Percentiles rank a stretch among this genome's conserved stretches.
phyloP scores from a whole-genome alignment of 92 coral and sea anemone genomes.

The Micromussa lordhowensis region DNA sequence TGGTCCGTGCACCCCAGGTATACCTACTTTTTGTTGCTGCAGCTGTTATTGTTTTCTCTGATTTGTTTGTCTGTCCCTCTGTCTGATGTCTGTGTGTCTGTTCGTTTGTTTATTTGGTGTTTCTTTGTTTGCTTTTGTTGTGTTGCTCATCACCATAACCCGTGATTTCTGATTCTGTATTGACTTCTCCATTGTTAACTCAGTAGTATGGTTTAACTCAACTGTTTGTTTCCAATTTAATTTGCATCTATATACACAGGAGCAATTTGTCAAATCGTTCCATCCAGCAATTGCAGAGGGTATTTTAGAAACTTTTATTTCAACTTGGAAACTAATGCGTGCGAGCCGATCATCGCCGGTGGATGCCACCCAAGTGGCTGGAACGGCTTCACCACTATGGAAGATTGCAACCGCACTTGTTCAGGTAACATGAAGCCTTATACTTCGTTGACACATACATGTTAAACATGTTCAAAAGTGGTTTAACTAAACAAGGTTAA shows the following conservation, averaged over 20 bases:
- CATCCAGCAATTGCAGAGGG: slow-evolving; percentile 84
- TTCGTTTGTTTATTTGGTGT: not conserved
- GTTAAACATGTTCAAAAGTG: too few relatives aligned
- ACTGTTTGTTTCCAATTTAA: not conserved
- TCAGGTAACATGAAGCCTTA: slow-evolving; percentile 46
- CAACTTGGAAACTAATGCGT: slow-evolving; percentile 55
- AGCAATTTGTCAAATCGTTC: slow-evolving; percentile 82
- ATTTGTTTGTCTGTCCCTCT: too few relatives aligned
- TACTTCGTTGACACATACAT: too few relatives aligned
- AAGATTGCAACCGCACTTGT: slow-evolving; percentile 75
- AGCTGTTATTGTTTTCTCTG: not conserved
- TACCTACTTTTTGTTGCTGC: not conserved
- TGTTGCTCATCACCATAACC: not conserved
- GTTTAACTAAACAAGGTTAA: too few relatives aligned
- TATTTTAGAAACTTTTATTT: slow-evolving; percentile 72
- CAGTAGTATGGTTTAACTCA: not conserved
- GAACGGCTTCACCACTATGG: slow-evolving; percentile 82
- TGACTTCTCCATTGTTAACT: not conserved
- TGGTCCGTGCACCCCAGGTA: slow-evolving; percentile 82
- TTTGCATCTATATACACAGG: slow-evolving; percentile 37
- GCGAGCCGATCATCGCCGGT: slow-evolving; percentile 82
- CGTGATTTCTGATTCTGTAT: not conserved
- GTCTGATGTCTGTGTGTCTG: not conserved
- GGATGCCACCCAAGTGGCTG: slow-evolving; percentile 98
- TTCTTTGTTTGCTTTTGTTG: too few relatives aligned